Conservation (phyloP, 2,113 vertebrate species). For the Cynocephalus volans region DNA sequence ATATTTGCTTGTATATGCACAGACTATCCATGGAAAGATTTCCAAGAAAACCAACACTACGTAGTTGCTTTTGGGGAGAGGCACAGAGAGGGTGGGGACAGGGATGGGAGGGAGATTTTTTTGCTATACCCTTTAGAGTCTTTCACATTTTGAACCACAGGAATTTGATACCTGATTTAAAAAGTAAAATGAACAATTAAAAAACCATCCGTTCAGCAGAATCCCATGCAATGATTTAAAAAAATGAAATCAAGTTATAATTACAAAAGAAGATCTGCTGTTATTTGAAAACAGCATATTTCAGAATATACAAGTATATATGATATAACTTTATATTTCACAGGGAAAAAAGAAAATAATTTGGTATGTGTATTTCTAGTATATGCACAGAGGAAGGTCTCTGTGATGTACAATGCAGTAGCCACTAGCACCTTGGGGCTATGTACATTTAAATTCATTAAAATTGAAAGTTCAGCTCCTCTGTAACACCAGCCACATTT, state of each 20-base stretch:
- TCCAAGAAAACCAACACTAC: slow-evolving; percentile 20
- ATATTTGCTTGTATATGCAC: slow-evolving; percentile 1
- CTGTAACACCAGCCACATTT: not conserved
- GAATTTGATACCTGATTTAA: not conserved
- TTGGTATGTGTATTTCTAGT: not conserved
- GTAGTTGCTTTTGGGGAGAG: not conserved
- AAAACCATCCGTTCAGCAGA: not conserved
- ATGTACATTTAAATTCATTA: not conserved
- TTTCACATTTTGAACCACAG: slow-evolving; percentile 43
- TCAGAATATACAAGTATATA: slow-evolving; percentile 13
- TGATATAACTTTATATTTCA: not conserved
- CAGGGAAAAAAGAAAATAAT: not conserved
- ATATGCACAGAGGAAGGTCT: not conserved
- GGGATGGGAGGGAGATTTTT: not conserved
- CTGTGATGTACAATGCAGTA: not conserved
- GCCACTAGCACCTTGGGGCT: not conserved
- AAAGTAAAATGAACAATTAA: not conserved
- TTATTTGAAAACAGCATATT: slow-evolving; percentile 32
- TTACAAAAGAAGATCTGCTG: slow-evolving; percentile 25
- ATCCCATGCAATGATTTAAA: not conserved
- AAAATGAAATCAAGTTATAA: not conserved
- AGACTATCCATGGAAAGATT: not conserved
- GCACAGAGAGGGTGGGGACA: not conserved
- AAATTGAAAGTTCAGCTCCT: not conserved
- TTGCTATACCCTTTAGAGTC: not conserved